Evolutionary conservation across 92 coral and sea anemone species (phyloP), one percentile per base, ranked within the genome.

Genomic region (Porites cylindrica): DNA sequence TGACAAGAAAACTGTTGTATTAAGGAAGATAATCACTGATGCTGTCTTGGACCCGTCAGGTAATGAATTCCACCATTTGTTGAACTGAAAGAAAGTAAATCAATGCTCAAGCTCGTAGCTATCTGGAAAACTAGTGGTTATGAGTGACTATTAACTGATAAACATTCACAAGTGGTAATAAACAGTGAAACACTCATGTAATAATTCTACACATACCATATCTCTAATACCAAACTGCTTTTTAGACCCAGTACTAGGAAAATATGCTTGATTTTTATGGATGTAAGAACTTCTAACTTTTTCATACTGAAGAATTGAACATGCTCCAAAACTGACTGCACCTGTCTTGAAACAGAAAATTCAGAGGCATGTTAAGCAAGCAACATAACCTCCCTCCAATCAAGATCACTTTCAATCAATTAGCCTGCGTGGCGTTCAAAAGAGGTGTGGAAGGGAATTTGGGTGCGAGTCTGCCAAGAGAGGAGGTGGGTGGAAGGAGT

Each of bases 11-110:
- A 97, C 93, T 66, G 88, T 88, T 52, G 98, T 81, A 85, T 97
- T 97, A 18, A 97, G 67, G 54, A 93, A 91, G 82, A 97, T 92
- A 50, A 97, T 85, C 47, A 90, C 99, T 83, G 88, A 63, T 13
- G 97, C 99, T 71, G 99, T 97, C 89, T 97, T 97, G 77, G 89
- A 88, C 29, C 98, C 98, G 58, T 88, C 95, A 76, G 94, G 93
- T 54, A 95, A 86, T 12, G 96, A 82, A 61, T 93, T 96, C 99
- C 98, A 95, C 99, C 98, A 97, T 85, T 64, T 88, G 69, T 96
- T 96, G 19, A 96, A 51, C 99, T 95, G 68, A 29, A 86, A 76
- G 0, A 38, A 20, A 85, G 10, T 62, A 65, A 62, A 74, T 14
- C 20, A 4, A 29, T n/a, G 64, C 6, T 18, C 13, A 10, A 56